Conservation (phyloP, 2,797 vertebrate species). For the Trematocara caparti region DNA sequence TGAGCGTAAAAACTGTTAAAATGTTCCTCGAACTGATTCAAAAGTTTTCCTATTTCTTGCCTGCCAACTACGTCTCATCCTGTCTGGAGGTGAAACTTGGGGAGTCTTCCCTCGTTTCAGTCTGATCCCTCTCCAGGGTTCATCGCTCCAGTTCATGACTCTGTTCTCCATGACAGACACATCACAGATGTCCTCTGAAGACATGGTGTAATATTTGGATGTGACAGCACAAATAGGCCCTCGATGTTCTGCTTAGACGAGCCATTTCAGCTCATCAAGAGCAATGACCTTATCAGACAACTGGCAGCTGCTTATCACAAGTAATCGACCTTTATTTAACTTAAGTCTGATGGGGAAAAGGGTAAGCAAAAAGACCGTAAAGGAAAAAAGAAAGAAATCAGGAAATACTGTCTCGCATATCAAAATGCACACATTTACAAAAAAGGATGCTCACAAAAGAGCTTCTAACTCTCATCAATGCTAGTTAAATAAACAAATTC, state of each 20-base stretch:
- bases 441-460: not conserved
- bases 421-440: not conserved
- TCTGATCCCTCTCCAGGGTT: constrained; percentile 52
- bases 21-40: not conserved
- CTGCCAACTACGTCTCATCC: not conserved
- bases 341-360: not conserved
- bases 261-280: not conserved
- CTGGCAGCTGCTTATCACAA: not conserved
- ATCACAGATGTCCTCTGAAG: constrained; percentile 12
- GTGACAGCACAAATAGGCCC: not conserved
- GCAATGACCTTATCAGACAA: not conserved
- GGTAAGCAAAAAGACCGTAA: not conserved
- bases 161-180: constrained; percentile 16
- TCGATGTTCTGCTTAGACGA: not conserved
- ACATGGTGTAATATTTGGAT: constrained; percentile 14
- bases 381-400: not conserved
- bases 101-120: not conserved
- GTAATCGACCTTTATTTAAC: not conserved
- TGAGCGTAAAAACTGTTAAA: not conserved
- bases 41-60: not conserved
- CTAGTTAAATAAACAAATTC: not conserved
- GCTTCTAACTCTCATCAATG: not conserved
- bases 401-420: not conserved
- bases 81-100: constrained; percentile 9
- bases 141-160: constrained; percentile 31